A percentile compares a stretch with the other conserved stretches of the same genome.
These are phyloP conservation scores for Falcaria lacertinaria DNA, from an alignment of 2,888 invertebrate species.

Conservation along the genomic window DNA sequence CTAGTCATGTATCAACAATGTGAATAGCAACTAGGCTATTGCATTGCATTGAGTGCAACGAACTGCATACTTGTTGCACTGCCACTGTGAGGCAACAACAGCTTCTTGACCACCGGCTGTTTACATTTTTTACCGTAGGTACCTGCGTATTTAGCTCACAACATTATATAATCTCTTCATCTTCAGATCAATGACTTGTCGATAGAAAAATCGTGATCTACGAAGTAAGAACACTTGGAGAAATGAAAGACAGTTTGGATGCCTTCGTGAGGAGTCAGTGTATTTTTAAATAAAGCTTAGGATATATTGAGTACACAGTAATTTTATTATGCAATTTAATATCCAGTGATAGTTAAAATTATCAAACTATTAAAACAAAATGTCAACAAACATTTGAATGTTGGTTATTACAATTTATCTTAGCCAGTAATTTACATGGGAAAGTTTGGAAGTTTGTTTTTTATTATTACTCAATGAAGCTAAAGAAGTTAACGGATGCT, in stretches of 20 bases:
- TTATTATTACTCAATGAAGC: too few relatives aligned
- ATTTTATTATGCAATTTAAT: not conserved
- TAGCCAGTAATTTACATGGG: too few relatives aligned
- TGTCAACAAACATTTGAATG: too few relatives aligned
- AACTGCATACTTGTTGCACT: not conserved
- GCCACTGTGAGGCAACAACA: not conserved
- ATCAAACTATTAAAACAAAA: too few relatives aligned
- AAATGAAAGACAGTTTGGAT: not conserved
- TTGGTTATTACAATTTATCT: too few relatives aligned
- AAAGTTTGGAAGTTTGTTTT: too few relatives aligned
- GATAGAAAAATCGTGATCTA: not conserved
- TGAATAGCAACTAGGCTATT: not conserved
- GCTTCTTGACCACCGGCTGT: not conserved
- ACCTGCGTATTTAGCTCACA: constrained; percentile 18
- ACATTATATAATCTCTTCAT: constrained; percentile 24
- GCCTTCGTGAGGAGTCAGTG: not conserved
- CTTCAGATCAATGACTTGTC: constrained; percentile 35
- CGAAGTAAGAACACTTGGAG: not conserved
- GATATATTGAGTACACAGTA: not conserved
- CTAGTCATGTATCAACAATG: not conserved
- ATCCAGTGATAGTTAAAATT: not conserved
- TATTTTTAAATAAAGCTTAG: not conserved
- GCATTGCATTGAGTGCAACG: not conserved
- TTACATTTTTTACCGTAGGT: not conserved
- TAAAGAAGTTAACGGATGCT: too few relatives aligned